Conservation (phyloP, 2,113 vertebrate genomes). For the Lampris incognitus region DNA sequence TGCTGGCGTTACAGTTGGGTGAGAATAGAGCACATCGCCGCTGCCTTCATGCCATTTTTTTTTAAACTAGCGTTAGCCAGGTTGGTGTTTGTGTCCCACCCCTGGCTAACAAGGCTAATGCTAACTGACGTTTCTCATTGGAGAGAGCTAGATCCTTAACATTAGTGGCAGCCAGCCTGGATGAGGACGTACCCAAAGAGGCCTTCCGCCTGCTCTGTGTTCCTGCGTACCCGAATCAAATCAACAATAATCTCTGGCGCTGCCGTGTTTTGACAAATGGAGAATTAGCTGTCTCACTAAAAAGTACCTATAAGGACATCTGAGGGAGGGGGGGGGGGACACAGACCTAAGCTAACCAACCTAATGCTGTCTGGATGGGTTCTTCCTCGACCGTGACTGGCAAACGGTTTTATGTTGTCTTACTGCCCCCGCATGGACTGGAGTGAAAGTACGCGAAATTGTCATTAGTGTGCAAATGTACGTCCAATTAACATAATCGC, state of each 20-base stretch:
- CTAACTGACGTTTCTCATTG: conserved; percentile 7
- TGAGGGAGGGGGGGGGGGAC: not conserved
- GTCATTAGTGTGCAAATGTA: no score
- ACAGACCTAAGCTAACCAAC: conserved; percentile 19
- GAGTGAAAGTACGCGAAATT: not conserved
- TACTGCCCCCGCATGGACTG: conserved; percentile 39
- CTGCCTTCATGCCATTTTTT: no score
- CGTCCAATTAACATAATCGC: no score
- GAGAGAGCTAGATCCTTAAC: not conserved
- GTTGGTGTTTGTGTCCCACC: conserved; percentile 23
- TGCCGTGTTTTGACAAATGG: not conserved
- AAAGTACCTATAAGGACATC: no score
- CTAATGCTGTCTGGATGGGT: conserved; percentile 38
- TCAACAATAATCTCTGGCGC: not conserved
- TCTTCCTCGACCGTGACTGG: not conserved
- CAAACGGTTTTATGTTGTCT: no score
- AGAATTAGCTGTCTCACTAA: no score
- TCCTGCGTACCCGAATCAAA: not conserved
- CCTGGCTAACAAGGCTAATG: conserved; percentile 1
- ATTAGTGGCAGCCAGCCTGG: not conserved
- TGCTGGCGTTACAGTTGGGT: not conserved
- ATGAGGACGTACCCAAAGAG: conserved; percentile 49
- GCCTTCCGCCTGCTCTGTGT: not conserved
- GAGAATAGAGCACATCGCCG: not conserved
- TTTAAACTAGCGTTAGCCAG: conserved; percentile 28